Base-by-base conservation (phyloP, 2,797 vertebrate genomes). In the Octomys mimax region DNA sequence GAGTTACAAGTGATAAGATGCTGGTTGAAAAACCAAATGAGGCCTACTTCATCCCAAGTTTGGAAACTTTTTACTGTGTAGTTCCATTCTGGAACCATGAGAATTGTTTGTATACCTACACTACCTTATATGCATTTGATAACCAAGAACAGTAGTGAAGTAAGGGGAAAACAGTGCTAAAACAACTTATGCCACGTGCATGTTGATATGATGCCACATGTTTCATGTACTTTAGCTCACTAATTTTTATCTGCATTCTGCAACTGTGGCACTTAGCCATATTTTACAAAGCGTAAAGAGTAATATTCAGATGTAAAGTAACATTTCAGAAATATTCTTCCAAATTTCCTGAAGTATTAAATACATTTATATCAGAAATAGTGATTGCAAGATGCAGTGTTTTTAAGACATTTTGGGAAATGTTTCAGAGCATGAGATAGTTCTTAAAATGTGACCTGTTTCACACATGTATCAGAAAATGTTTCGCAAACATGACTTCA, bases 321-420 rank as follows among this genome's bases (percentile, higher is more conserved):
- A 62, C 64, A 87, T 87, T 93, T 89, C 12, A 78, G 70, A 78
- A 95, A 54, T 62, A 75, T 90, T 28, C 77, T 87, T 39, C 16
- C 64, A 83, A 62, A 81, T 36, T 92, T 94, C 83, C 73, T 54
- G 79, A 14, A 87, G 11, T 26, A 89, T 88, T 86, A 71, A 90
- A 22, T 52, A 86, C 52, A 39, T 81, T 94, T 92, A 86, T 64
- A 79, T 93, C 73, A 92, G 71, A 96, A 94, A 62, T 57, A 68
- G 39, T 46, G 19, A 77, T 92, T 61, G 86, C 85, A 89, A 54
- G 42, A 61, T 89, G 33, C 22, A 28, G 2, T 81, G 80, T 46
- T 84, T 95, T 73, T 80, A 49, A 84, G 62, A 81, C 39, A 79
- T 80, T 86, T 87, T n/a, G 49, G 39, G 46, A 64, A 92, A 86